Conservation (phyloP, 2,888 invertebrate species). For the Pimpla rufipes region DNA sequence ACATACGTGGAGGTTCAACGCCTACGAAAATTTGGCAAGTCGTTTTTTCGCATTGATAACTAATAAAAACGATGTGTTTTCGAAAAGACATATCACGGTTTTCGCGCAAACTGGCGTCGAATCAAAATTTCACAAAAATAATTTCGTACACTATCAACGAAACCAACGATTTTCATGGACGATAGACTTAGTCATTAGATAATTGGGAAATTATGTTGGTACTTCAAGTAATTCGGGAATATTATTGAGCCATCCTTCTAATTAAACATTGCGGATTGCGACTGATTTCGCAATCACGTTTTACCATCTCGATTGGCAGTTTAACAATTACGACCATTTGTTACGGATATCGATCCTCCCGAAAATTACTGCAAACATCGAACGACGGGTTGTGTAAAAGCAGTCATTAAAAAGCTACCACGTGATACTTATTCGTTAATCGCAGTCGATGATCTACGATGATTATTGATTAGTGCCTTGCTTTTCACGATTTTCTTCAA, state of each 20-base stretch:
- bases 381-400: constrained; percentile 40
- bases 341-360: constrained; percentile 12
- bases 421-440: constrained; percentile 44
- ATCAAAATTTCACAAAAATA: constrained; percentile 9
- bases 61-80: neutral
- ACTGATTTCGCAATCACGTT: neutral
- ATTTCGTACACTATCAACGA: neutral
- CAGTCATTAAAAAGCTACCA: constrained; percentile 39
- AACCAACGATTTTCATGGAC: neutral
- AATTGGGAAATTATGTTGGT: neutral
- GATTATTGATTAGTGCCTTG: constrained; percentile 59
- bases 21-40: constrained; percentile 3
- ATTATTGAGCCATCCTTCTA: too few species aligned
- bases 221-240: neutral
- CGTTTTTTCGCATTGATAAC: neutral
- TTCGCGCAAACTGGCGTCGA: neutral
- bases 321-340: neutral
- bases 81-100: constrained; percentile 6
- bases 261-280: neutral
- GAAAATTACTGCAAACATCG: constrained; percentile 16
- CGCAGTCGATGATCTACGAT: constrained; percentile 43
- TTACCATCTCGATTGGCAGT: neutral
- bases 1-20: neutral
- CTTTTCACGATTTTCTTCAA: constrained; percentile 57
- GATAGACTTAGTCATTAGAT: neutral